phyloP scores from a whole-genome alignment of 2,888 invertebrate genomes.

The Hypena proboscidalis region DNA sequence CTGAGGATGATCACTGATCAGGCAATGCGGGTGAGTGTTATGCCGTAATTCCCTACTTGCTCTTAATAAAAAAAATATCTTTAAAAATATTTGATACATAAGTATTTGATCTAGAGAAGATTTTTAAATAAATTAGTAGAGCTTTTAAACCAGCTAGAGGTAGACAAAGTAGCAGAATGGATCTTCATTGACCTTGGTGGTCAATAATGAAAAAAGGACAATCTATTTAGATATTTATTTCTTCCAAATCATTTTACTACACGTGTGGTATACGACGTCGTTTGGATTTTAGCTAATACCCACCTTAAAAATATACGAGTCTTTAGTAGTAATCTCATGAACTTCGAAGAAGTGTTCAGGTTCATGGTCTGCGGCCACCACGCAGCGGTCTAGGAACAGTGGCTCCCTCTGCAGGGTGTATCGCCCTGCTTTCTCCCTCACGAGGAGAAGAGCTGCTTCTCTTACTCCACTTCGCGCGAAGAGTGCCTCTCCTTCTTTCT shows the following conservation, averaged over 20 bases:
- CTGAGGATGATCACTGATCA: too few species aligned
- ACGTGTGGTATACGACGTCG: too few species aligned
- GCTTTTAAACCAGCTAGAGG: neutral
- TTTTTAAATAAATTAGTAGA: neutral
- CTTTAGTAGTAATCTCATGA: conserved; percentile 96
- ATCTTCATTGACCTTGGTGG: too few species aligned
- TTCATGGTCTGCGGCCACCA: conserved; percentile 95
- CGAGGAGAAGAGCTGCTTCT: conserved; percentile 94
- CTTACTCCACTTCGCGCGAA: conserved; percentile 92
- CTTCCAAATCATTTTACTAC: too few species aligned
- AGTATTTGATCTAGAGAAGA: neutral
- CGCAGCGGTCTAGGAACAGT: conserved; percentile 95
- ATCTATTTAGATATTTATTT: neutral
- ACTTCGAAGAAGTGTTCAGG: conserved; percentile 98
- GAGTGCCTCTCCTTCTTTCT: conserved; percentile 75
- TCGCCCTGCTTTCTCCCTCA: conserved; percentile 95
- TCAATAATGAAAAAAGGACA: too few species aligned
- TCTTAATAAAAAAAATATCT: too few species aligned
- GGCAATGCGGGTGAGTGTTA: too few species aligned
- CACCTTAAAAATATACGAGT: conserved; percentile 98
- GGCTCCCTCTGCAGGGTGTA: conserved; percentile 95
- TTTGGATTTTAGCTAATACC: too few species aligned
- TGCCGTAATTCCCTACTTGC: too few species aligned
- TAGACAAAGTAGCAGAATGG: too few species aligned
- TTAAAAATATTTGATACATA: too few species aligned